Conservation (phyloP, 2,888 invertebrate species). For the Dryobota labecula region DNA sequence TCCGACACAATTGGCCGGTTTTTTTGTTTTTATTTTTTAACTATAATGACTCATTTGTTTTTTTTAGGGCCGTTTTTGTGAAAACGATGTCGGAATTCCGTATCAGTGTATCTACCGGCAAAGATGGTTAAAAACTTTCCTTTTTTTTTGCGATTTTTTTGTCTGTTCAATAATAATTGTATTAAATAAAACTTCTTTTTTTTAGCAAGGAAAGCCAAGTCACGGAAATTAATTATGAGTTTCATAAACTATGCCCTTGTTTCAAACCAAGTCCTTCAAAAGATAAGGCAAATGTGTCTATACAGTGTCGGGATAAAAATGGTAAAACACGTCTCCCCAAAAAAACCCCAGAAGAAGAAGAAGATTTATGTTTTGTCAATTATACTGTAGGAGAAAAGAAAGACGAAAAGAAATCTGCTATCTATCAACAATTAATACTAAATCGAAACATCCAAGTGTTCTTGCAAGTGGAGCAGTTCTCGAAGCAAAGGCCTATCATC, state of each 20-base stretch:
- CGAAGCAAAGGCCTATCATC: slow-evolving; percentile 77
- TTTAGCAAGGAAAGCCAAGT: slow-evolving; percentile 64
- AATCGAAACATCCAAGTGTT: slow-evolving; percentile 78
- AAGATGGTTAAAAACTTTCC: slow-evolving; percentile 61
- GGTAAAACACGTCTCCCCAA: not conserved
- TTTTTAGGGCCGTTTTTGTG: slow-evolving; percentile 51
- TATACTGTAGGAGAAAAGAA: not conserved
- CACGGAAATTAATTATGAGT: slow-evolving; percentile 53
- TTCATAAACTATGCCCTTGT: slow-evolving; percentile 42
- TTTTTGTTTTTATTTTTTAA: not conserved
- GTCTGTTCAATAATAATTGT: slow-evolving; percentile 14
- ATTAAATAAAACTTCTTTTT: slow-evolving; percentile 26
- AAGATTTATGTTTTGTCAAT: not conserved
- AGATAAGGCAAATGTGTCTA: slow-evolving; percentile 19
- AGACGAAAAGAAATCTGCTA: slow-evolving; percentile 42
- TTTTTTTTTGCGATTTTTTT: slow-evolving; percentile 23
- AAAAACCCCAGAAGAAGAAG: not conserved
- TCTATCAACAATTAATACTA: slow-evolving; percentile 70
- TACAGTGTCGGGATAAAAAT: slow-evolving; percentile 24
- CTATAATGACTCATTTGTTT: slow-evolving; percentile 8
- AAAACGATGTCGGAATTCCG: slow-evolving; percentile 41
- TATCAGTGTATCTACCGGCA: slow-evolving; percentile 60
- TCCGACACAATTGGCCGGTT: not conserved
- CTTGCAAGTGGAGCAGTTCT: slow-evolving; percentile 75
- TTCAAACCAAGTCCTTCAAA: slow-evolving; percentile 13